A percentile compares a stretch with the other conserved stretches of the same genome.
Conservation (phyloP, 2,797 vertebrate genomes). For the Betta splendens region DNA sequence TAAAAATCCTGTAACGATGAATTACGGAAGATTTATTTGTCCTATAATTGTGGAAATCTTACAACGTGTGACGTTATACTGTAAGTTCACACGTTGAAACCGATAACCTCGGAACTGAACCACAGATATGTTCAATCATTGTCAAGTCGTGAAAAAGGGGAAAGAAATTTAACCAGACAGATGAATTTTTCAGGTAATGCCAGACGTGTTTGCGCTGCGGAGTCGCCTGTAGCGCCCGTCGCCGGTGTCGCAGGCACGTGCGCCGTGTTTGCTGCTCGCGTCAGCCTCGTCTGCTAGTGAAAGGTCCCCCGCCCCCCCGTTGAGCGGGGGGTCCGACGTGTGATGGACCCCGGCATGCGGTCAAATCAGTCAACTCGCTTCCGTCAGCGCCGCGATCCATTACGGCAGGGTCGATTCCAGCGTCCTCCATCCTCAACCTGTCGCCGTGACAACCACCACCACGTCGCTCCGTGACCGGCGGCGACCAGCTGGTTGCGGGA, state of each 20-base stretch:
- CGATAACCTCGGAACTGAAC: background rate
- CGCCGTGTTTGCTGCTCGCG: conserved; percentile 40
- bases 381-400: conserved; percentile 66
- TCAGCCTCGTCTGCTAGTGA: conserved; percentile 56
- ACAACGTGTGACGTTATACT: too few relatives aligned
- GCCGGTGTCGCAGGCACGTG: conserved; percentile 1
- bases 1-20: too few relatives aligned
- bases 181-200: too few relatives aligned
- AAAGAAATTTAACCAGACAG: too few relatives aligned
- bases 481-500: conserved; percentile 2
- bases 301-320: conserved; percentile 66
- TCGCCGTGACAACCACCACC: conserved; percentile 52
- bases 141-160: background rate
- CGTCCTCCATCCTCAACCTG: conserved; percentile 20
- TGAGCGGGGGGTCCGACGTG: conserved; percentile 38
- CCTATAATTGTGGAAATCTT: too few relatives aligned
- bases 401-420: conserved; percentile 52
- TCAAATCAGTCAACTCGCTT: conserved; percentile 53
- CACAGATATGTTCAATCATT: conserved; percentile 3
- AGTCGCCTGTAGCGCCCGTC: background rate
- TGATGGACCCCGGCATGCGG: conserved; percentile 41
- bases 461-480: conserved; percentile 43
- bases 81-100: too few relatives aligned
- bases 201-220: too few relatives aligned
- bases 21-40: too few relatives aligned